Conservation (phyloP, 2,113 vertebrate genomes). For the Terrapene triunguis region DNA sequence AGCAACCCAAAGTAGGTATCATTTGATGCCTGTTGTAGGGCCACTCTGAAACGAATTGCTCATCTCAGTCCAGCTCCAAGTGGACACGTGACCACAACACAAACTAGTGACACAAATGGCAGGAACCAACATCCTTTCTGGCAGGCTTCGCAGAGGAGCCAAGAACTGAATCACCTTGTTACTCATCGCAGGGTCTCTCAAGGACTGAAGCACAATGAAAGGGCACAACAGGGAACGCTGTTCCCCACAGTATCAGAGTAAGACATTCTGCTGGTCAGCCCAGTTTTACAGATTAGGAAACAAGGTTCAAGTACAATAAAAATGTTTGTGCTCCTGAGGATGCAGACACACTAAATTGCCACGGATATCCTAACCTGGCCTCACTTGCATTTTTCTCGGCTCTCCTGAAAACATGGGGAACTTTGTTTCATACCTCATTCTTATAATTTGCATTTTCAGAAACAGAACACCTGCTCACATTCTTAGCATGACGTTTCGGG, state of each 20-base stretch:
- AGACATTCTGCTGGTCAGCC: background rate
- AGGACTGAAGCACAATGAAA: background rate
- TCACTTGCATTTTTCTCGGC: background rate
- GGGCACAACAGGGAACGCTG: background rate
- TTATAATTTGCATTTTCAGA: background rate
- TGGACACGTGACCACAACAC: background rate
- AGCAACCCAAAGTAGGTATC: background rate
- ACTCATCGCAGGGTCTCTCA: background rate
- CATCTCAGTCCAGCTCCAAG: background rate
- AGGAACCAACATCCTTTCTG: background rate
- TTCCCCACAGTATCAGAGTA: background rate
- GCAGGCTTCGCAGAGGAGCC: background rate
- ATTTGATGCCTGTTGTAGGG: background rate
- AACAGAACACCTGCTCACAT: background rate
- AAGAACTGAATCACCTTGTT: background rate
- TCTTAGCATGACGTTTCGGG: background rate
- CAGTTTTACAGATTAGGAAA: background rate
- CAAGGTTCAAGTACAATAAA: constrained; percentile 9
- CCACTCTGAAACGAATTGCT: background rate
- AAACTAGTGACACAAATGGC: background rate
- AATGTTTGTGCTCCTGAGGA: background rate
- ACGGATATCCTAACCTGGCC: accelerated
- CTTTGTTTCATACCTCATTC: background rate
- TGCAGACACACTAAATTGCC: background rate
- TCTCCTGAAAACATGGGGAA: background rate